Evolutionary conservation across 35 echinoderm and acorn worm genomes (phyloP), one percentile per base, ranked within the genome.

Genomic region (Apostichopus japonicus): DNA sequence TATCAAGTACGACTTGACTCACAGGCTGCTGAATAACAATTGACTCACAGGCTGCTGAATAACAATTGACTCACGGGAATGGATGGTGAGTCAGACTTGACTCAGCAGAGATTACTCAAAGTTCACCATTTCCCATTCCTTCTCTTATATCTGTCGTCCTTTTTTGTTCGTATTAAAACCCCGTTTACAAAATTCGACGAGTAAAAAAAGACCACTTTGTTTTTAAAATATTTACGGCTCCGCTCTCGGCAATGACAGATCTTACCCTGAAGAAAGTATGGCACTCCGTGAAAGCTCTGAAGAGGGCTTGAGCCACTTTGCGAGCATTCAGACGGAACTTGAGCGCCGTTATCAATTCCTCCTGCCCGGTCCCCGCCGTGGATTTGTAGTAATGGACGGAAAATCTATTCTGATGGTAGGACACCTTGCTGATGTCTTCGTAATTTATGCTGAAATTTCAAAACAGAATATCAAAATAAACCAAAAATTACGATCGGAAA

Each of bases 261-360:
- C 96, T 93, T 77, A 99, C 97, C 92, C 97, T 93, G 93, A 99
- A 99, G 82, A 99, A 99, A 57, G 97, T 99, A 76, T 99, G 97
- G 55, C 93, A 95, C 81, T 99, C 97, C 65, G 97, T 99, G 83
- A 99, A 99, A 77, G 97, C 87, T 23, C 97, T 78, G 90, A 99
- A 99, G 22, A 99, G 90, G n/a, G 95, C 97, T 92, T 99, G 97
- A 33, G 97, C 97, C 13, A 94, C 88, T 86, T 96, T 99, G 55
- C 97, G 25, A 10, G 97, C 93, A 16, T 93, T 91, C 52, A 96
- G 78, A 24, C 97, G 91, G 59, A 96, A 99, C 84, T 99, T 99
- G 62, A 94, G 93, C 24, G 91, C 87, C 7, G 97, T 92, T 24
- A 96, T 70, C 57, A 94, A 88, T 54, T 96, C 93, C 6, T 96